Evolutionary conservation across 2,888 invertebrate genomes (phyloP), one percentile per base, ranked within the genome.

Genomic region (Oscheius sp.): DNA sequence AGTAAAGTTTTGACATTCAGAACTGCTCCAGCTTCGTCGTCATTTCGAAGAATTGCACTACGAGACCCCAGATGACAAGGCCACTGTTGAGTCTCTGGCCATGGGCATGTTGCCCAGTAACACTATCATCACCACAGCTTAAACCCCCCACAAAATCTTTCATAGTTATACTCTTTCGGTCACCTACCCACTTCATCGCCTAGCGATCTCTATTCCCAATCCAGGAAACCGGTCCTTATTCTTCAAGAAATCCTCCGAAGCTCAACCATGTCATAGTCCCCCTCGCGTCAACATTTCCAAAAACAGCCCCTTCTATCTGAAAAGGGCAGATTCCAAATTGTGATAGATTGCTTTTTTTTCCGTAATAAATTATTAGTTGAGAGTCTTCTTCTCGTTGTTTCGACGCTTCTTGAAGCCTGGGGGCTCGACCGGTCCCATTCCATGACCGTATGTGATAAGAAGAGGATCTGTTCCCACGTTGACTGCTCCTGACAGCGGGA

Each of bases 391-490:
- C 10, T 73, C 79, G 1, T 53, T 47, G 5, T 68, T 63, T 35
- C 32, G 62, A 29, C 66, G 55, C 21, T 60, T 70, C 42, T 63
- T 73, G 66, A 79, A 78, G 42, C 80, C 76, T 29, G 76, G 77
- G 13, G 80, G 77, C 57, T 78, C 77, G 10, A 75, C 76, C 2
- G 76, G 78, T 2, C 75, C 80, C 77, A 73, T 71, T 63, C 84
- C 85, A 70, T 86, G 86, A 11, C 85, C 86, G 63, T 86, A 86
- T 4, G 85, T 83, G 73, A 85, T 84, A 29, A 85, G 79, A 51
- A 86, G 74, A 21, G 86, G 86, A 77, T 85, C 84, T 1, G 83
- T 84, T 77, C 86, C 86, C 2, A 85, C 86, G 51, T 84, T 84
- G 48, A 86, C 83, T 21, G 83, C 86, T 73, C 84, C 85, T 55